Percentiles rank a stretch among this genome's conserved stretches.
Evolutionary conservation across 2,888 invertebrate species (phyloP).

Genomic region (Bugula neritina): DNA sequence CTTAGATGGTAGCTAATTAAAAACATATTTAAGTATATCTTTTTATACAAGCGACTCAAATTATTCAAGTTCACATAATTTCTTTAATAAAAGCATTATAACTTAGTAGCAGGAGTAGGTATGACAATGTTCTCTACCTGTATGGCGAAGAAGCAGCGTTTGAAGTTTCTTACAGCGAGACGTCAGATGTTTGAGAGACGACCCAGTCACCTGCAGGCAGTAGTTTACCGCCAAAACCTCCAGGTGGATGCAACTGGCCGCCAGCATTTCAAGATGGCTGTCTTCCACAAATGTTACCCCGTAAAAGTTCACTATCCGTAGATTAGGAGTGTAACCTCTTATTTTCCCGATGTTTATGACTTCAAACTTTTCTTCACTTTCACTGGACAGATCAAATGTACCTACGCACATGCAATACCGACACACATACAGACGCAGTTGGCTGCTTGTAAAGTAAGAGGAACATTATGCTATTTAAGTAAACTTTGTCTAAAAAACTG

Average conservation of each 20-base stretch:
- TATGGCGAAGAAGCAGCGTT: conserved; percentile 91
- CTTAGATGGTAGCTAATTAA: too few relatives aligned
- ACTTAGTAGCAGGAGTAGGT: too few relatives aligned
- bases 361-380: conserved; percentile 86
- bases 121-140: too few relatives aligned
- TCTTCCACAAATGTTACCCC: conserved; percentile 98
- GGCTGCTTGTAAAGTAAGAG: too few relatives aligned
- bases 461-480: too few relatives aligned
- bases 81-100: too few relatives aligned
- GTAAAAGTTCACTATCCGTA: conserved; percentile 93
- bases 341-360: conserved; percentile 93
- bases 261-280: conserved; percentile 93
- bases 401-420: too few relatives aligned
- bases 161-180: conserved; percentile 85
- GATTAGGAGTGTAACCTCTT: conserved; percentile 94
- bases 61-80: too few relatives aligned
- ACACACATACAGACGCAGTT: too few relatives aligned
- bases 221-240: conserved; percentile 95
- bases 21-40: too few relatives aligned
- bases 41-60: too few relatives aligned
- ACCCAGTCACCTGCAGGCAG: conserved; percentile 92
- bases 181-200: conserved; percentile 86
- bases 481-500: too few relatives aligned
- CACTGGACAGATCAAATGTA: conserved; percentile 60
- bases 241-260: conserved; percentile 73